phyloP scores from a whole-genome alignment of 2,113 vertebrate genomes.

The Dipodomys stephensi region DNA sequence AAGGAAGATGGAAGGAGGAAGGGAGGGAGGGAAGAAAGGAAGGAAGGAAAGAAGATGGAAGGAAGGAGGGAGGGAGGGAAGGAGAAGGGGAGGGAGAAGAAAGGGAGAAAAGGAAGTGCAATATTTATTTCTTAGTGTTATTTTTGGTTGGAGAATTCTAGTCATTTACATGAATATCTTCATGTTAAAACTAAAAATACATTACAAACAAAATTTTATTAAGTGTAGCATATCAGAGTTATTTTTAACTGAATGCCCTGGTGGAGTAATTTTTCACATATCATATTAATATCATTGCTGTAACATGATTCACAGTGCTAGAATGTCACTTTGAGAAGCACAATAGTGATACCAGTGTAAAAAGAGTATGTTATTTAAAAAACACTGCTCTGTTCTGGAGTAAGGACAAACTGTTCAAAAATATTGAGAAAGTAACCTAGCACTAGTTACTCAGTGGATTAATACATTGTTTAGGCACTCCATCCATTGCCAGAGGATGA shows the following conservation, averaged over 20 bases:
- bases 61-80: neutral
- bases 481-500: neutral
- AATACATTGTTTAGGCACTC: neutral
- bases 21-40: too few species aligned
- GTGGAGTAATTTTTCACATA: neutral
- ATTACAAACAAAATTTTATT: neutral
- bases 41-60: neutral
- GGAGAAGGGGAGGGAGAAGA: too few species aligned
- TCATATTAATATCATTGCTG: neutral
- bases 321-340: neutral
- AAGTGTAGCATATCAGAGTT: neutral
- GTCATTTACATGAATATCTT: neutral
- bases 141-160: neutral
- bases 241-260: neutral
- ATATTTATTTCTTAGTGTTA: neutral
- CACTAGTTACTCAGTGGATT: neutral
- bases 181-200: neutral
- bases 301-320: neutral
- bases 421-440: constrained; percentile 29
- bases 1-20: neutral
- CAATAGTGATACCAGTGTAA: neutral
- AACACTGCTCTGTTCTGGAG: neutral
- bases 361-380: neutral
- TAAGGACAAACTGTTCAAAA: constrained; percentile 37
- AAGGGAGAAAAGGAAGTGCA: neutral